Conservation (phyloP, 2,888 invertebrate species). For the Mesoligia furuncula region DNA sequence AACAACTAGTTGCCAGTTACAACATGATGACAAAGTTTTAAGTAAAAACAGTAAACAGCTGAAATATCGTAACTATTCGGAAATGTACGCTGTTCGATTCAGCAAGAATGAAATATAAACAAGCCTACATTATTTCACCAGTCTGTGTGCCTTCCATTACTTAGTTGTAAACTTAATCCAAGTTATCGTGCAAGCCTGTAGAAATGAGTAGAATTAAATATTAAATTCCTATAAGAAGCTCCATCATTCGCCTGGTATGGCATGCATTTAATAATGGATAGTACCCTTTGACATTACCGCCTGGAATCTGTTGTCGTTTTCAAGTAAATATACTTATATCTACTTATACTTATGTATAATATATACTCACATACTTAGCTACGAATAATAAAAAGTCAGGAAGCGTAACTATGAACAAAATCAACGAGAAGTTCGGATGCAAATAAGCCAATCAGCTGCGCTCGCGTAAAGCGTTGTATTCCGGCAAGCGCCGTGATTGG, state of each 20-base stretch:
- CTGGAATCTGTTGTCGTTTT: conserved; percentile 12
- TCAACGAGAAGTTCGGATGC: too few species aligned
- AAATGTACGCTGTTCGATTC: background rate
- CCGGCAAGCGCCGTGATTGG: too few species aligned
- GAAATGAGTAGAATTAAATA: conserved; percentile 31
- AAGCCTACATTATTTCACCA: background rate
- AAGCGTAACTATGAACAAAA: too few species aligned
- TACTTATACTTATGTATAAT: background rate
- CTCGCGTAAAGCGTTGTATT: too few species aligned
- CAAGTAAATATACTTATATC: background rate
- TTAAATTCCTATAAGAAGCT: conserved; percentile 40
- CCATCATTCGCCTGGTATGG: conserved; percentile 14
- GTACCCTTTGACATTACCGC: conserved; percentile 16
- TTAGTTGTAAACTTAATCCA: conserved; percentile 14
- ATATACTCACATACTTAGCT: too few species aligned
- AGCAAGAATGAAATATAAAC: background rate
- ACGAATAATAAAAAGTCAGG: too few species aligned
- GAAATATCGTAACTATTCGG: background rate
- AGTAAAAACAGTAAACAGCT: background rate
- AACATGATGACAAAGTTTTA: background rate
- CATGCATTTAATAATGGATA: conserved; percentile 35
- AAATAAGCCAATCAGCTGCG: too few species aligned
- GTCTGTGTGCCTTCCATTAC: background rate
- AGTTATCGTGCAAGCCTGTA: background rate
- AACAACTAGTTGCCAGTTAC: background rate